These are phyloP conservation scores for Lasioglossum albipes DNA, from an alignment of 1,140 invertebrate species.

Conservation along the genomic window DNA sequence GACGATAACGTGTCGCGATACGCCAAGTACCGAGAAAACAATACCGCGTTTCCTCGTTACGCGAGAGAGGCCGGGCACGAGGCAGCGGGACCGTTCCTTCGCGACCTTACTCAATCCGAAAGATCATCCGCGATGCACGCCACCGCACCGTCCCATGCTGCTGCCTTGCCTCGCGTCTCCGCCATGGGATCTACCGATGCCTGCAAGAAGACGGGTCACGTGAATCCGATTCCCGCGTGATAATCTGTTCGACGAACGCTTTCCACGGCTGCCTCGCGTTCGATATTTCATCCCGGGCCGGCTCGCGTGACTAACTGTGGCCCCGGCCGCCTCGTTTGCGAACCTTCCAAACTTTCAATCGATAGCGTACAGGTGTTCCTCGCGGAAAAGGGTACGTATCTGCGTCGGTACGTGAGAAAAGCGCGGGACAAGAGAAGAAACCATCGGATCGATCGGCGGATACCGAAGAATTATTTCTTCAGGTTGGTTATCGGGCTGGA, in stretches of 20 bases:
- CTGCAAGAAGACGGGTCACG: constrained; percentile 9
- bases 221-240: constrained; percentile 40
- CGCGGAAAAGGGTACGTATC: background rate
- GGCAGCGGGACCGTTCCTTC: background rate
- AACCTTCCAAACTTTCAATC: background rate
- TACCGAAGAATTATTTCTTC: constrained; percentile 44
- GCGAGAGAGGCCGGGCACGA: background rate
- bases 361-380: background rate
- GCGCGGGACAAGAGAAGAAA: constrained; percentile 8
- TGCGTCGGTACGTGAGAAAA: constrained; percentile 30
- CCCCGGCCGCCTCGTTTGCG: constrained; percentile 29
- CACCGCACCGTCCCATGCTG: constrained; percentile 11
- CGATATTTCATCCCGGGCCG: constrained; percentile 41
- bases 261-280: constrained; percentile 31
- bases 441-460: constrained; percentile 23
- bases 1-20: constrained; percentile 25
- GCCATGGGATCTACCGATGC: constrained; percentile 6
- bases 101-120: constrained; percentile 18
- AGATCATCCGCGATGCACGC: constrained; percentile 35
- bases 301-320: constrained; percentile 38
- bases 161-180: background rate
- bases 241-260: constrained; percentile 43
- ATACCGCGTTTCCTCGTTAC: constrained; percentile 30
- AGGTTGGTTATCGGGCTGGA: constrained; percentile 7
- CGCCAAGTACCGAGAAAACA: constrained; percentile 13